phyloP scores from a whole-genome alignment of 2,888 invertebrate genomes.

The Drosophila trichaetosa region DNA sequence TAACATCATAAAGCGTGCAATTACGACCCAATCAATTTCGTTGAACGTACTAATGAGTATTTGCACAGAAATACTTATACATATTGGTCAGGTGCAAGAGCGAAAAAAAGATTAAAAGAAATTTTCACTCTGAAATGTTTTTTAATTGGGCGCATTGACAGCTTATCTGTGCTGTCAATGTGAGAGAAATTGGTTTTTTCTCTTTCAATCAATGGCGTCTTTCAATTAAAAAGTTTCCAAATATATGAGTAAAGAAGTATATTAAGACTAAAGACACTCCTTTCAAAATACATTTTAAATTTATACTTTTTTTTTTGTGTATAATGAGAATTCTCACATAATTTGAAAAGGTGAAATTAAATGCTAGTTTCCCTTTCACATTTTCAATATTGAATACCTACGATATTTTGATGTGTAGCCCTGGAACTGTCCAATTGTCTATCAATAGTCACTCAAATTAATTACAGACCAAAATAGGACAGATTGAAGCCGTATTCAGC shows the following conservation, averaged over 20 bases:
- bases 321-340: not conserved
- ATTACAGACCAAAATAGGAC: not conserved
- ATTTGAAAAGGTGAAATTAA: not conserved
- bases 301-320: no score
- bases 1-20: not conserved
- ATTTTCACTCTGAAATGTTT: not conserved
- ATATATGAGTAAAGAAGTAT: not conserved
- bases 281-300: not conserved
- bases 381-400: not conserved
- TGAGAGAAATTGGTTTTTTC: not conserved
- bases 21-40: not conserved
- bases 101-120: no score
- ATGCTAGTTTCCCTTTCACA: not conserved
- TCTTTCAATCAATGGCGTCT: not conserved
- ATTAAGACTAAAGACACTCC: not conserved
- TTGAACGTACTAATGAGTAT: not conserved
- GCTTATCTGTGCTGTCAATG: not conserved
- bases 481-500: not conserved
- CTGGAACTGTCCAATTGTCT: not conserved
- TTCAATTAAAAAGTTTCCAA: not conserved
- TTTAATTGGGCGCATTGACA: not conserved
- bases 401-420: not conserved
- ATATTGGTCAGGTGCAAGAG: no score
- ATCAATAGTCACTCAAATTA: not conserved
- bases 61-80: not conserved